Base-by-base conservation (phyloP, 2,888 invertebrate species). In the Apotomis betuletana region DNA sequence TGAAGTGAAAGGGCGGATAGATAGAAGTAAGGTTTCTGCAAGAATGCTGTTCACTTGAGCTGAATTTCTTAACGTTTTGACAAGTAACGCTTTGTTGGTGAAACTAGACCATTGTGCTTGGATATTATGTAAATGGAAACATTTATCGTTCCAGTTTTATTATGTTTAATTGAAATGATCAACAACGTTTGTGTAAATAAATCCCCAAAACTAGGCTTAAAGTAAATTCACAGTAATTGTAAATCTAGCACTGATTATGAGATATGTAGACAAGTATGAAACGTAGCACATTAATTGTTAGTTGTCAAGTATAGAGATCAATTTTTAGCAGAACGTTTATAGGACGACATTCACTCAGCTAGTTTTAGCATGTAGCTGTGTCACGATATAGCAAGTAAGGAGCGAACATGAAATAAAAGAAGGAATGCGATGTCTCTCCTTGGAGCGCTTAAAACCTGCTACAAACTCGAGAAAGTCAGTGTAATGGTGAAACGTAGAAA, bases 361-460 rank as follows among this genome's bases (percentile, higher is more conserved):
- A 15, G 9, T 15, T 3, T 27, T 52, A 38, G 54, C 41, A 13
- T 63, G 9, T 38, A 38, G 38, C 41, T 44, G 4, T 27, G 44
- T 12, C 27, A 27, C 13, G 12, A 41, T 49, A 55, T 62, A 44
- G 58, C 44, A 51, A 54, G n/a, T 61, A 61, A 60, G 59, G 65
- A 61, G 52, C n/a, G 51, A 36, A 71, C 4, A 51, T 67, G 55
- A 57, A 69, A 63, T 63, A 58, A 58, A 61, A 54, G 15, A 76
- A 74, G 73, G 72, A 64, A 74, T 74, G 62, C 73, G 76, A 76
- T 78, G 70, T 78, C 75, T 78, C 76, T 68, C 75, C 76, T 58
- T 76, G 69, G 82, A 70, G 76, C 74, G 77, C 77, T 78, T 80
- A 83, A 85, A 85, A 86, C 84, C 82, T 82, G 80, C 75, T 78